Conservation (phyloP, 2,113 vertebrate species). For the Macrotus californicus region DNA sequence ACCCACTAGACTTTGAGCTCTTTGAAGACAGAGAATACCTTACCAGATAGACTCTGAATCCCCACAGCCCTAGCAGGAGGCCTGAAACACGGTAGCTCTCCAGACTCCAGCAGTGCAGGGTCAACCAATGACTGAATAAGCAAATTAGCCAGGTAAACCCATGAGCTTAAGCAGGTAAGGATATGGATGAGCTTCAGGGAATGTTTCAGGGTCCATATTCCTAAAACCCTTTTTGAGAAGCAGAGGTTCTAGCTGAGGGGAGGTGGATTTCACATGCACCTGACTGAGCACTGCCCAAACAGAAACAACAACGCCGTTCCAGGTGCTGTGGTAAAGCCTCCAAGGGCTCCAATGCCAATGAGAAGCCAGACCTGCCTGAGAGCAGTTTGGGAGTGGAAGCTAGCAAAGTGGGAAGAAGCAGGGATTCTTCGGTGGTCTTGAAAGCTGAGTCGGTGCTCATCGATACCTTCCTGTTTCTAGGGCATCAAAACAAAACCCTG, state of each 20-base stretch:
- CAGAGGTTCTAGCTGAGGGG: not conserved
- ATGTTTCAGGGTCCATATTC: not conserved
- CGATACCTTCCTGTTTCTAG: not conserved
- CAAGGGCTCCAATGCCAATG: not conserved
- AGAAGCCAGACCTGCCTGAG: not conserved
- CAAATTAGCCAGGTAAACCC: not conserved
- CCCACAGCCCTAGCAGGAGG: not conserved
- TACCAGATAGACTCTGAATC: not conserved
- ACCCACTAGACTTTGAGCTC: conserved; percentile 60
- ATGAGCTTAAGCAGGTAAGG: not conserved
- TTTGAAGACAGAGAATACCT: conserved; percentile 11
- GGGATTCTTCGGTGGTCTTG: not conserved
- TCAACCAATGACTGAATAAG: not conserved
- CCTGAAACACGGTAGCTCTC: not conserved
- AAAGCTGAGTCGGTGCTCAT: not conserved
- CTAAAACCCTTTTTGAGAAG: not conserved
- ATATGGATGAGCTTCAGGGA: not conserved
- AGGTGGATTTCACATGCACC: not conserved
- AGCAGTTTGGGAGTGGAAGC: not conserved
- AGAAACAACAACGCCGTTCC: not conserved
- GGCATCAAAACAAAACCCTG: not conserved
- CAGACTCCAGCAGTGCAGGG: not conserved
- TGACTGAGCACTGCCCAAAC: not conserved
- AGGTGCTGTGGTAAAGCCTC: not conserved
- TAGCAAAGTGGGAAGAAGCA: not conserved